Percentiles rank a stretch among this genome's conserved stretches.
Evolutionary conservation across 23 tunicate species (phyloP).

Genomic region (Trididemnum miniatum): DNA sequence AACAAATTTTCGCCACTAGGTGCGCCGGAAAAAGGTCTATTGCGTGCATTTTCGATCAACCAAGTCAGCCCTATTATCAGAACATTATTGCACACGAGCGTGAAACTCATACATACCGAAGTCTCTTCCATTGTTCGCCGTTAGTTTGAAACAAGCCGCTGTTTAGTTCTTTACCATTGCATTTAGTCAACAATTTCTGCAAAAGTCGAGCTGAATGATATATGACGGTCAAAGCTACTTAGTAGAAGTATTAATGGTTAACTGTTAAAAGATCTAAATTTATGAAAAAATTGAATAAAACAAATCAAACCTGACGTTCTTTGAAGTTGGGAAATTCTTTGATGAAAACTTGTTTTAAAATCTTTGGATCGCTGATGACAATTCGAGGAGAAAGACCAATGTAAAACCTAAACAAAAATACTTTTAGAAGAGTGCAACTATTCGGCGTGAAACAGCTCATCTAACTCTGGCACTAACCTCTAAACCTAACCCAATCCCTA

Average conservation of each 20-base stretch:
- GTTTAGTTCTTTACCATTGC: constrained; percentile 60
- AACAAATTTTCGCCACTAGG: too few relatives aligned
- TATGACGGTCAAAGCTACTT: background rate
- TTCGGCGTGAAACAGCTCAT: too few relatives aligned
- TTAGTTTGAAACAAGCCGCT: constrained; percentile 19
- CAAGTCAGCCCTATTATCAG: background rate
- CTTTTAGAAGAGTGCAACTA: too few relatives aligned
- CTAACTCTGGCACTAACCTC: too few relatives aligned
- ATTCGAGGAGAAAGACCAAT: constrained; percentile 34
- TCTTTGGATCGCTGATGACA: constrained; percentile 52
- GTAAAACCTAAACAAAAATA: constrained; percentile 58
- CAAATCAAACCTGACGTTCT: constrained; percentile 53
- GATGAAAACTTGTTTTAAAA: constrained; percentile 63
- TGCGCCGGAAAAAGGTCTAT: too few relatives aligned
- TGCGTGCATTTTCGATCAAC: too few relatives aligned
- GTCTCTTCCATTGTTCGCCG: constrained; percentile 77
- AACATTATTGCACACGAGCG: background rate
- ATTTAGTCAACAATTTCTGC: background rate
- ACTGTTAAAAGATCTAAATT: background rate
- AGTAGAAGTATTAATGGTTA: background rate
- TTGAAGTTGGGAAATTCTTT: constrained; percentile 66
- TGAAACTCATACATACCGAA: constrained; percentile 22
- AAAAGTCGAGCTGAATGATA: background rate
- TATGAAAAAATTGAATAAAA: too few relatives aligned
- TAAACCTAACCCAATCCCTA: too few relatives aligned